Percentiles rank a stretch among this genome's conserved stretches.
Conservation (phyloP, 1,140 invertebrate genomes). For the Drosophila nannoptera region DNA sequence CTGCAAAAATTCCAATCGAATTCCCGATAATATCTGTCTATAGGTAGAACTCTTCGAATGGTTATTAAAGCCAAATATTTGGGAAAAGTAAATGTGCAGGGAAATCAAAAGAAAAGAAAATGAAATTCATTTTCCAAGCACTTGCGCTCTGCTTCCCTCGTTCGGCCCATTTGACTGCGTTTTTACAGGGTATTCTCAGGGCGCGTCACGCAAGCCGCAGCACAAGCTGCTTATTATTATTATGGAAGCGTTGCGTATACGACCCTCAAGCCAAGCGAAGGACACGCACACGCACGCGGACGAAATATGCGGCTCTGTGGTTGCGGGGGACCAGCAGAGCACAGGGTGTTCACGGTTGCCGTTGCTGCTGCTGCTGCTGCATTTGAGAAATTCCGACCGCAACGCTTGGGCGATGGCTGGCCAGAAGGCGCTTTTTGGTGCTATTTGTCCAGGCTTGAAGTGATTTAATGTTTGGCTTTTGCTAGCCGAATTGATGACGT, state of each 20-base stretch:
- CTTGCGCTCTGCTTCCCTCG: too few relatives aligned
- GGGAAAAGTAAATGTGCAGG: neutral
- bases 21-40: neutral
- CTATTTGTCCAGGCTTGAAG: constrained; percentile 70
- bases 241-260: constrained; percentile 49
- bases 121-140: too few relatives aligned
- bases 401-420: constrained; percentile 22
- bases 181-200: constrained; percentile 17
- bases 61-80: neutral
- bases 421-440: constrained; percentile 27
- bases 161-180: neutral
- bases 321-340: neutral
- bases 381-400: constrained; percentile 48
- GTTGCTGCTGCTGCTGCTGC: constrained; percentile 28
- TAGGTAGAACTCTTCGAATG: neutral
- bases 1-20: neutral
- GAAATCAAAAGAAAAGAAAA: too few relatives aligned
- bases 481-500: constrained; percentile 45
- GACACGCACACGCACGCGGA: constrained; percentile 10
- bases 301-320: neutral
- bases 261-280: constrained; percentile 24
- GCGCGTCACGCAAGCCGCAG: neutral
- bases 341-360: neutral
- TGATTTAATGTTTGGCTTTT: constrained; percentile 76
- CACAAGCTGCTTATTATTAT: constrained; percentile 56